Base-by-base conservation (phyloP, 2,888 invertebrate species). In the Ophonus ardosiacus region DNA sequence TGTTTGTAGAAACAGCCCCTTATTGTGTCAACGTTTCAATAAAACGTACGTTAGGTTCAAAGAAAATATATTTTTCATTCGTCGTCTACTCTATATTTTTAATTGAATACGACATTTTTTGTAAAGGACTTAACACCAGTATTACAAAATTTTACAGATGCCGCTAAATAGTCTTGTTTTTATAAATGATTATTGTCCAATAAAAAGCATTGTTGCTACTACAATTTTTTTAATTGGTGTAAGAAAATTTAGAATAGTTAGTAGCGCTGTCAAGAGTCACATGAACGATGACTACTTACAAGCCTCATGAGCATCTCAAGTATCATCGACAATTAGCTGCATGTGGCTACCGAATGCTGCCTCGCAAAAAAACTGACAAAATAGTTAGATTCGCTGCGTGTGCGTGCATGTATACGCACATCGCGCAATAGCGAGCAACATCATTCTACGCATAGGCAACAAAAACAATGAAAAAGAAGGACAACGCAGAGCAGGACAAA, bases 391-490 rank as follows among this genome's bases (percentile, higher is more conserved):
- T 68, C 63, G 68, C 68, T 68, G 31, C 40, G 43, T 51, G 31
- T 31, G 31, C 31, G 63, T 63, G 63, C 63, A 63, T 63, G 63
- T 24, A 63, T 63, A 63, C 63, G 63, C 63, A 15, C 40, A 68
- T 68, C 31, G 40, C 68, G 68, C 68, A 68, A 68, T 40, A 68
- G 68, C 68, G 31, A 31, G 43, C 43, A 21, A 68, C 68, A 74
- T 31, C 31, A 31, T 6, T 21, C 40, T 71, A 71, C 71, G 71
- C 71, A 71, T 63, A n/a, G 71, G 15, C 21, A 40, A 71, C 43
- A 78, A 81, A 80, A 61, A 81, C 61, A 81, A 63, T 61, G 59
- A 81, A 81, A 61, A 81, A 81, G 21, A 61, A 61, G 65, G 63
- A 81, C 43, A 63, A 81, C 79, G 57, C 43, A 81, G 40, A 61